Conservation (phyloP, 2,888 invertebrate genomes). For the Pandemis heparana region DNA sequence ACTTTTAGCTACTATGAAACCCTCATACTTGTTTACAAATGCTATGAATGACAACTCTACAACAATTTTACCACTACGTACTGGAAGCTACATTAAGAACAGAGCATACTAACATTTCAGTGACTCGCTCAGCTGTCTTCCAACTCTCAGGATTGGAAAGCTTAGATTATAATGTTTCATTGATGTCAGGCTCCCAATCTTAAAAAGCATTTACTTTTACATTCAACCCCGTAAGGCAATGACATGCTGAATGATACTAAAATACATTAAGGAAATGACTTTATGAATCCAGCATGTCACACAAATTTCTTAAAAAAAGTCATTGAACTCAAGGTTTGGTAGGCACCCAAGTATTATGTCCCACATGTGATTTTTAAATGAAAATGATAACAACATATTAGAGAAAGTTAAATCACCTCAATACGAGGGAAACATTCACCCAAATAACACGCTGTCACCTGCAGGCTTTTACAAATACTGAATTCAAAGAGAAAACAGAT, state of each 20-base stretch:
- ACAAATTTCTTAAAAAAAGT: conserved; percentile 17
- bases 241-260: conserved; percentile 14
- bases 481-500: conserved; percentile 38
- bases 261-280: not conserved
- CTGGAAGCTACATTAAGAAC: not conserved
- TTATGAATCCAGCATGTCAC: conserved; percentile 1
- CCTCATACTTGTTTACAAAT: not conserved
- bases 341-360: conserved; percentile 1
- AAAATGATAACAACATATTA: conserved; percentile 2
- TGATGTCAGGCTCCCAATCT: conserved; percentile 56
- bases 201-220: conserved; percentile 58
- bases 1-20: not conserved
- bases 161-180: conserved; percentile 59
- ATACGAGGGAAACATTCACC: conserved; percentile 37
- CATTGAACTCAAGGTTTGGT: conserved; percentile 16
- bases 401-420: conserved; percentile 29
- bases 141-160: conserved; percentile 55
- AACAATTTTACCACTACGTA: not conserved
- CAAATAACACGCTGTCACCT: conserved; percentile 23
- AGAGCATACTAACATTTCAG: conserved; percentile 66
- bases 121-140: conserved; percentile 57
- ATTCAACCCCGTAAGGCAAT: conserved; percentile 49
- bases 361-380: conserved; percentile 16
- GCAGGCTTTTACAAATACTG: conserved; percentile 7
- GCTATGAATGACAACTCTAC: not conserved